phyloP scores from a whole-genome alignment of 2,797 vertebrate genomes.

The Pseudochaenichthys georgianus region DNA sequence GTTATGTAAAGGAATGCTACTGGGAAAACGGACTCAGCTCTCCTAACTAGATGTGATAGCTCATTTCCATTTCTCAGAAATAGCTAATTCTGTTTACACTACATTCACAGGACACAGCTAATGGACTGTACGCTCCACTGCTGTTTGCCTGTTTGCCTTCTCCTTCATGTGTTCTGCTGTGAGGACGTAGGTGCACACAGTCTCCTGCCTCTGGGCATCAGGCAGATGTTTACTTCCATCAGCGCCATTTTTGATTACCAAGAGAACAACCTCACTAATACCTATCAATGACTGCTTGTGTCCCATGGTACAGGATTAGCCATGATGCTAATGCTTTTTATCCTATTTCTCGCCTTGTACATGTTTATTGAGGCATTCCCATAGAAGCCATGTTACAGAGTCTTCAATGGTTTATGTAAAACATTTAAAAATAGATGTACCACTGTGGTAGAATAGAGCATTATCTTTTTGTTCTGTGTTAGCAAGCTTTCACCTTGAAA shows the following conservation, averaged over 20 bases:
- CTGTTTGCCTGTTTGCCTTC: neutral
- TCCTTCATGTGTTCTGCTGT: neutral
- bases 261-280: slow-evolving; percentile 8
- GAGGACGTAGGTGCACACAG: neutral
- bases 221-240: neutral
- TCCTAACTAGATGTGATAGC: slow-evolving; percentile 58
- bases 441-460: too few species aligned
- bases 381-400: neutral
- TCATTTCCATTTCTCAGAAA: slow-evolving; percentile 59
- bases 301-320: neutral
- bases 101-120: slow-evolving; percentile 33
- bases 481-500: too few species aligned
- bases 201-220: neutral
- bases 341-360: too few species aligned
- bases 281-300: neutral
- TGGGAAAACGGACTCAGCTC: slow-evolving; percentile 38
- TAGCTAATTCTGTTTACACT: slow-evolving; percentile 48
- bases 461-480: too few species aligned
- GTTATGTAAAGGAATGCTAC: slow-evolving; percentile 46
- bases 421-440: too few species aligned
- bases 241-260: neutral
- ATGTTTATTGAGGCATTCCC: slow-evolving; percentile 8
- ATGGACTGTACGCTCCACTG: slow-evolving; percentile 12
- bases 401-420: neutral
- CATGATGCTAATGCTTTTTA: neutral